Evolutionary conservation across 1,140 invertebrate genomes (phyloP).

Genomic region (Drosophila bifasciata): DNA sequence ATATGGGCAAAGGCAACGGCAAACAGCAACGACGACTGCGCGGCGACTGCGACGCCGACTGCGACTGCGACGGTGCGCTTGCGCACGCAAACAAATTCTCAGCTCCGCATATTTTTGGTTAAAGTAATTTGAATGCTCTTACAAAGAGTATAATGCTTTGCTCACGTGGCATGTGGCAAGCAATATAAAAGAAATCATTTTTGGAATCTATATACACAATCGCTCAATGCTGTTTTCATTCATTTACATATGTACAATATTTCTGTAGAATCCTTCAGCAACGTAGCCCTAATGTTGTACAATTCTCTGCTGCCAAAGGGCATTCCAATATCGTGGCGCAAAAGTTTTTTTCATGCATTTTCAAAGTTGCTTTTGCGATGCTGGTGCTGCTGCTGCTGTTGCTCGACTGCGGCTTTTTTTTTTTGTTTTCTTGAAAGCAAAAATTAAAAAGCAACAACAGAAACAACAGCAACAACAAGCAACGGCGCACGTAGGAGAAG

Average conservation of each 20-base stretch:
- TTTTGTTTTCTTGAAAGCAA: slow-evolving; percentile 74
- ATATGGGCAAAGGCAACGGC: slow-evolving; percentile 2
- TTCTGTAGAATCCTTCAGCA: no score
- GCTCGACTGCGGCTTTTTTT: slow-evolving; percentile 50
- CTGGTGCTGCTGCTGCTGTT: slow-evolving; percentile 14
- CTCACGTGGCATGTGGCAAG: neutral
- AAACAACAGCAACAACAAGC: slow-evolving; percentile 32
- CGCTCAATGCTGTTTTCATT: no score
- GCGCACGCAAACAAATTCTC: slow-evolving; percentile 79
- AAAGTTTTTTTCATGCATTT: no score
- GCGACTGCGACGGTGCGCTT: slow-evolving; percentile 42
- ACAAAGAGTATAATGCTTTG: neutral
- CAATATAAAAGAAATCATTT: no score
- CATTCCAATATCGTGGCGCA: no score
- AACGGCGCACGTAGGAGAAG: slow-evolving; percentile 43
- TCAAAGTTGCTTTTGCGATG: slow-evolving; percentile 11
- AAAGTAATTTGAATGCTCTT: slow-evolving; percentile 10
- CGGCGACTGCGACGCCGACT: slow-evolving; percentile 11
- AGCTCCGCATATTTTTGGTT: slow-evolving; percentile 51
- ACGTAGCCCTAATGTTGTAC: no score
- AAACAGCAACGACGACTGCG: no score
- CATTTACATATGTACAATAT: no score
- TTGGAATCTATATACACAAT: no score
- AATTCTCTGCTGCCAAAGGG: no score
- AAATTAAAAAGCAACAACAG: slow-evolving; percentile 62